Evolutionary conservation across 2,888 invertebrate species (phyloP).

Genomic region (Leptopilina drosophilae): DNA sequence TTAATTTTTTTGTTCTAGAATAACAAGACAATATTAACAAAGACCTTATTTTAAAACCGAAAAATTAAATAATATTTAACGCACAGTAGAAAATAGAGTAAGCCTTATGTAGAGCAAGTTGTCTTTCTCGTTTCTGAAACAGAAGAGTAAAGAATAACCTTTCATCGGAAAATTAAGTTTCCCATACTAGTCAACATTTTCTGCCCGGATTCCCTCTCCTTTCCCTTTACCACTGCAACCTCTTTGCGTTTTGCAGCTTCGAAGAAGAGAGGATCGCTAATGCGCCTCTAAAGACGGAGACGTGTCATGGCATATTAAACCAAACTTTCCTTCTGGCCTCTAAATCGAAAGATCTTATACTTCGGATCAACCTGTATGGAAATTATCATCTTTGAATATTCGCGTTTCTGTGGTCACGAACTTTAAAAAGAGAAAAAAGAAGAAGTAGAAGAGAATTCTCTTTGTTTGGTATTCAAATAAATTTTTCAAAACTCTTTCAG

Average conservation of each 20-base stretch:
- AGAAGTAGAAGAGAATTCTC: too few species aligned
- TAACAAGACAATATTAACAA: too few species aligned
- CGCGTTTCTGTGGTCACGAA: neutral
- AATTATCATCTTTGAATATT: conserved; percentile 22
- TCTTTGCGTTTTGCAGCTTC: conserved; percentile 47
- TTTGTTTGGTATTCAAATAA: too few species aligned
- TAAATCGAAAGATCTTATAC: conserved; percentile 62
- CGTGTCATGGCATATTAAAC: conserved; percentile 73
- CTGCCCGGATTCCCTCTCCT: neutral
- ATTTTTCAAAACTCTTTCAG: too few species aligned
- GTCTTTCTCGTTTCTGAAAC: conserved; percentile 7
- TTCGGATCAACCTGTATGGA: conserved; percentile 38
- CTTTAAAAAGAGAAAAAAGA: too few species aligned
- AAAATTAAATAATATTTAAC: too few species aligned
- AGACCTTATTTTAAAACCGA: too few species aligned
- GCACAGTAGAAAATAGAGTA: too few species aligned
- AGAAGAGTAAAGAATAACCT: neutral
- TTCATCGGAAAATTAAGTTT: conserved; percentile 5
- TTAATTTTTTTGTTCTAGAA: too few species aligned
- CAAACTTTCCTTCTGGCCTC: conserved; percentile 60
- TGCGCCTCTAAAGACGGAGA: conserved; percentile 69
- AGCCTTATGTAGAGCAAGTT: conserved; percentile 44
- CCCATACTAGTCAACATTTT: neutral
- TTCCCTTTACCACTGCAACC: too few species aligned
- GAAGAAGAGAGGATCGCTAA: conserved; percentile 64